These are phyloP conservation scores for Rattus rattus DNA, from an alignment of 2,113 vertebrate species.

Conservation along the genomic window DNA sequence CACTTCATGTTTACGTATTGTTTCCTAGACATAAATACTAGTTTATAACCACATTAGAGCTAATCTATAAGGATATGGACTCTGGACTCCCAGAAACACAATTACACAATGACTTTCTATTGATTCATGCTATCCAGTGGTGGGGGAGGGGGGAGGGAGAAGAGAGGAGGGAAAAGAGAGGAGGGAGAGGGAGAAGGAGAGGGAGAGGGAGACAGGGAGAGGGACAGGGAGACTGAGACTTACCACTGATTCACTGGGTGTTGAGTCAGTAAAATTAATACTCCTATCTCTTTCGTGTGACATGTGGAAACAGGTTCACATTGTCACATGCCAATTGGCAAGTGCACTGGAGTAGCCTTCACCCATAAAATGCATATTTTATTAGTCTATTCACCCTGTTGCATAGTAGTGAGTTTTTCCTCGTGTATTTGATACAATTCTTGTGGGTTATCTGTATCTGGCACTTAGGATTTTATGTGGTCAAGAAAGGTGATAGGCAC, in stretches of 20 bases:
- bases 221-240: not conserved
- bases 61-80: conserved; percentile 6
- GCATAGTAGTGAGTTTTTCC: conserved; percentile 47
- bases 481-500: not conserved
- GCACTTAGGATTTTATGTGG: not conserved
- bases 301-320: conserved; percentile 53
- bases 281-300: not conserved
- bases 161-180: not conserved
- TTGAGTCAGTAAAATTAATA: conserved; percentile 47
- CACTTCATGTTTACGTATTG: conserved; percentile 9
- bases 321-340: not conserved
- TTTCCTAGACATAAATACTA: conserved; percentile 23
- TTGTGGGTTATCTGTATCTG: not conserved
- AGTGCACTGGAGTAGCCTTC: not conserved
- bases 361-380: not conserved
- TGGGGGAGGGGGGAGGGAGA: not conserved
- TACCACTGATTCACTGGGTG: not conserved
- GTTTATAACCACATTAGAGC: not conserved
- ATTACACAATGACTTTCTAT: not conserved
- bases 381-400: conserved; percentile 4
- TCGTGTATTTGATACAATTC: not conserved
- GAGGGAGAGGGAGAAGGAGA: not conserved
- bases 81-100: conserved; percentile 16
- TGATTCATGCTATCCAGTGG: not conserved
- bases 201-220: not conserved